Conservation (phyloP, 1,140 invertebrate genomes). For the Pseudomyrmex pallidus region DNA sequence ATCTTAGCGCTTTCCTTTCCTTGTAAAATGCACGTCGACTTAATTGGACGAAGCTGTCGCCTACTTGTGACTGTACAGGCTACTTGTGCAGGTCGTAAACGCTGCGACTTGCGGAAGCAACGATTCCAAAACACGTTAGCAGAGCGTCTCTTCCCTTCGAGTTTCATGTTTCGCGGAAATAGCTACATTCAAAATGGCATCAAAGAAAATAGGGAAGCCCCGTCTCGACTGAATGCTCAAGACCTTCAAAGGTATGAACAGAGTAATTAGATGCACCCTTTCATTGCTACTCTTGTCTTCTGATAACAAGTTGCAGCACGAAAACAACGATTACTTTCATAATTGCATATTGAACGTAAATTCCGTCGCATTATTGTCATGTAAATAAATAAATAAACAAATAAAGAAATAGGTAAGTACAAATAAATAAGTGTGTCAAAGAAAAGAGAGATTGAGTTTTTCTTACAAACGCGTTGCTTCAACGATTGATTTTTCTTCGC, state of each 20-base stretch:
- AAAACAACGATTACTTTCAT: neutral
- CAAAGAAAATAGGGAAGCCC: neutral
- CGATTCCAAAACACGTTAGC: constrained; percentile 65
- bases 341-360: neutral
- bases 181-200: constrained; percentile 3
- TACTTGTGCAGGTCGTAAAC: constrained; percentile 47
- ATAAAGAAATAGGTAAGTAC: no score
- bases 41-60: constrained; percentile 71
- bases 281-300: neutral
- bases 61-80: constrained; percentile 67
- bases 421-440: no score
- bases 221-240: neutral
- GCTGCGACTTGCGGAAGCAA: constrained; percentile 45
- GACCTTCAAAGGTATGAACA: neutral
- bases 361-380: neutral
- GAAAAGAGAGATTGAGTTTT: no score
- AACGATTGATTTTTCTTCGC: constrained; percentile 15
- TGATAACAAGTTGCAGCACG: neutral
- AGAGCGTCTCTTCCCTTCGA: neutral
- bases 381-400: neutral
- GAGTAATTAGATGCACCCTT: neutral
- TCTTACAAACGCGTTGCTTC: no score
- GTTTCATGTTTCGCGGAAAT: neutral
- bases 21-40: constrained; percentile 70
- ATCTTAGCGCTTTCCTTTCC: constrained; percentile 58